phyloP scores from a whole-genome alignment of 1,140 invertebrate species.

The Mamestra configurata region DNA sequence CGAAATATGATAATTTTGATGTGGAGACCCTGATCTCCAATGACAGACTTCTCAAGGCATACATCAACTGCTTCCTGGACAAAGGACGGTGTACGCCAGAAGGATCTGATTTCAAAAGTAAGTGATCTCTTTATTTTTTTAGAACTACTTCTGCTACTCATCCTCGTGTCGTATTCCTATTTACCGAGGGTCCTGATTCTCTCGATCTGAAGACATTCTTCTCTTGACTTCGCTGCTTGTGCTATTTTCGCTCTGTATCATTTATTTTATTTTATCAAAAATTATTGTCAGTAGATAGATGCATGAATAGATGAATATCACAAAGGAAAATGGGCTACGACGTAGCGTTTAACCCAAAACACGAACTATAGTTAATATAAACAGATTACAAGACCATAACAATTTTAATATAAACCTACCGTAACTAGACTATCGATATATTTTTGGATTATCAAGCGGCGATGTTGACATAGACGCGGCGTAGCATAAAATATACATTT shows the following conservation, averaged over 20 bases:
- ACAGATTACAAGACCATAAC: background rate
- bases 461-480: slow-evolving; percentile 23
- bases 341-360: background rate
- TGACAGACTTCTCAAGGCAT: slow-evolving; percentile 90
- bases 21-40: slow-evolving; percentile 91
- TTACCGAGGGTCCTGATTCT: too few species aligned
- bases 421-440: background rate
- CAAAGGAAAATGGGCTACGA: background rate
- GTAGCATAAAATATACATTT: slow-evolving; percentile 33
- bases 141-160: background rate
- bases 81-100: slow-evolving; percentile 92
- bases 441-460: background rate
- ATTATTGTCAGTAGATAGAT: too few species aligned
- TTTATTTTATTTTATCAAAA: too few species aligned
- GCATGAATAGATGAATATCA: background rate
- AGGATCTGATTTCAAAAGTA: slow-evolving; percentile 92
- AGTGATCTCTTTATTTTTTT: slow-evolving; percentile 69
- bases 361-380: background rate
- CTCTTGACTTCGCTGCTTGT: too few species aligned
- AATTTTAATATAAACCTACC: background rate
- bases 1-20: slow-evolving; percentile 90
- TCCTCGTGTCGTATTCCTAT: too few species aligned
- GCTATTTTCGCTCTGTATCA: too few species aligned
- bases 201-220: too few species aligned
- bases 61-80: slow-evolving; percentile 91